Evolutionary conservation across 1,140 invertebrate species (phyloP).

Genomic region (Gonioctena quinquepunctata): DNA sequence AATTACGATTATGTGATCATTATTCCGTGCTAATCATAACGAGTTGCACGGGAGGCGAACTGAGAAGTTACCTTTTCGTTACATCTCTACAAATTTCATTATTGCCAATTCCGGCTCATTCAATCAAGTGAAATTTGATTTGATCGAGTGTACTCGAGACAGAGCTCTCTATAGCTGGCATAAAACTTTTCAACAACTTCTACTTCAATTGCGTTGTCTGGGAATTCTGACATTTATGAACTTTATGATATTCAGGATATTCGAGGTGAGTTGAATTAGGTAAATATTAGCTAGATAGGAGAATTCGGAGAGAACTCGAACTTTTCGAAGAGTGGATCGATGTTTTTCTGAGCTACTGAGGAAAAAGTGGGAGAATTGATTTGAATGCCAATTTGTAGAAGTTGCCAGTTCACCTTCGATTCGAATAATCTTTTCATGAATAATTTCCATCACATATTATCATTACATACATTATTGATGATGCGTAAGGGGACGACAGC

Average conservation of each 20-base stretch:
- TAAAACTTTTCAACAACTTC: conserved; percentile 7
- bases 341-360: too few relatives aligned
- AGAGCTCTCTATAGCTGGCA: neutral
- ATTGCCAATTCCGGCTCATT: neutral
- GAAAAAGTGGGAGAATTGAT: too few relatives aligned
- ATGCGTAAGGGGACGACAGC: too few relatives aligned
- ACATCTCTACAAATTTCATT: neutral
- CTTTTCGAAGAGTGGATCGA: neutral
- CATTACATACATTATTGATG: too few relatives aligned
- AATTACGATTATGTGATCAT: too few relatives aligned
- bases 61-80: neutral
- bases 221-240: conserved; percentile 5
- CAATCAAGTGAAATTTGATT: conserved; percentile 7
- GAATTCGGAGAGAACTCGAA: neutral
- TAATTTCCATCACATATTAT: too few relatives aligned
- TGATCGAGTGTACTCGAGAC: neutral
- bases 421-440: too few relatives aligned
- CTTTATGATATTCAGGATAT: conserved; percentile 16
- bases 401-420: too few relatives aligned
- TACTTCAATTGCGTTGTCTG: neutral
- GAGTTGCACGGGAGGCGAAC: too few relatives aligned
- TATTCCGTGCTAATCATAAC: too few relatives aligned
- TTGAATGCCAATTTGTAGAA: too few relatives aligned
- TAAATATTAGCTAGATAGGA: conserved; percentile 2
- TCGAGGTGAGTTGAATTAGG: conserved; percentile 1